Conservation (phyloP, 2,888 invertebrate species). For the Tipula confusa region DNA sequence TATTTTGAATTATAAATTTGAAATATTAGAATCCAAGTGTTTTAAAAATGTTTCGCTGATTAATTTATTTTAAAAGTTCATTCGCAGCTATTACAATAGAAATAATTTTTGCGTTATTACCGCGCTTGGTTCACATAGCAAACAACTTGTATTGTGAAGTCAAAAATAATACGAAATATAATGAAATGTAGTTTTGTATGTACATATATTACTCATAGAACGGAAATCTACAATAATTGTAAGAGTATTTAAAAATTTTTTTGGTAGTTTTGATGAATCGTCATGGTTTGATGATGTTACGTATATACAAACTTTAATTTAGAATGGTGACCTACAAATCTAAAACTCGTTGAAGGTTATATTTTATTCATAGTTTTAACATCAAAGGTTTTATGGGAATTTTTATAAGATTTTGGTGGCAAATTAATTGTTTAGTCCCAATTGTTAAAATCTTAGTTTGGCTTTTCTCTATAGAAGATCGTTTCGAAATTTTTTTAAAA, state of each 20-base stretch:
- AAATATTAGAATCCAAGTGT: neutral
- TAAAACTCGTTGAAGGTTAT: neutral
- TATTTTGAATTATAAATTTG: neutral
- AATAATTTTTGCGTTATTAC: neutral
- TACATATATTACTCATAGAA: neutral
- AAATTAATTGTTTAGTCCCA: no score
- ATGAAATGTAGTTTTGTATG: neutral
- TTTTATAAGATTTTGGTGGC: neutral
- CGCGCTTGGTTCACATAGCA: neutral
- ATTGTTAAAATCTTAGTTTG: no score
- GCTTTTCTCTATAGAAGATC: no score
- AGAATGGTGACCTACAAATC: neutral
- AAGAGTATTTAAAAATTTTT: neutral
- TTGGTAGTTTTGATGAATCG: neutral
- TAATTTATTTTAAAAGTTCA: no score
- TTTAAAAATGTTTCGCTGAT: no score
- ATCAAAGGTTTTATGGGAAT: neutral
- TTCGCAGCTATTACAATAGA: neutral
- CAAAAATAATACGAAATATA: neutral
- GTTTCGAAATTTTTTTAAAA: no score
- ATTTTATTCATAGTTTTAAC: neutral
- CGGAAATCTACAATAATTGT: neutral
- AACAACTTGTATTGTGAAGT: neutral
- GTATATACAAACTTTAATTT: neutral
- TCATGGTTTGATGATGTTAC: neutral